These are phyloP conservation scores for Setipinna tenuifilis DNA, from an alignment of 2,797 vertebrate genomes.

Conservation along the genomic window DNA sequence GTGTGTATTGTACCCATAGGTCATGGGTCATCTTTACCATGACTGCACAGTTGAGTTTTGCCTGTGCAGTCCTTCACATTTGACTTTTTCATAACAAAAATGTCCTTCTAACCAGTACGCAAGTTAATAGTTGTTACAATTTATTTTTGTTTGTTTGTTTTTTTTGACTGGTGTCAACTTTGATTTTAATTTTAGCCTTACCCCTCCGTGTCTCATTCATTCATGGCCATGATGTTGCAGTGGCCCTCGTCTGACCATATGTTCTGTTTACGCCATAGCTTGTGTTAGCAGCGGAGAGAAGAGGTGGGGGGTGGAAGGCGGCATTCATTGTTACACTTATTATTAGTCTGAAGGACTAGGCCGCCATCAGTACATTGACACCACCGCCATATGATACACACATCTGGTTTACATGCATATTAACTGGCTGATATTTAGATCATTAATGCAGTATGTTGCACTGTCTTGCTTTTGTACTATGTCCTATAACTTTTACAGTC, in stretches of 20 bases:
- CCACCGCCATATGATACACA: background rate
- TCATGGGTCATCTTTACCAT: background rate
- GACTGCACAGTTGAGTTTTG: background rate
- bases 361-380: background rate
- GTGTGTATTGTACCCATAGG: background rate
- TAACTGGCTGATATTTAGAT: slow-evolving; percentile 13
- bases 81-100: background rate
- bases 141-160: background rate
- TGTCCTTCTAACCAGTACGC: background rate
- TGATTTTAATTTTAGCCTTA: background rate
- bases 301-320: background rate
- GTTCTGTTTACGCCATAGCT: background rate
- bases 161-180: background rate
- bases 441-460: slow-evolving; percentile 14
- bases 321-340: background rate
- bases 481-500: background rate
- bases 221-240: background rate
- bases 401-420: background rate
- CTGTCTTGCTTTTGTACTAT: slow-evolving; percentile 1
- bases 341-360: background rate
- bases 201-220: background rate
- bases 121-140: background rate
- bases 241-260: background rate
- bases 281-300: background rate
- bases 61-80: background rate